Evolutionary conservation across 2,797 vertebrate genomes (phyloP).

Genomic region (Hydrocynus forskahlii): DNA sequence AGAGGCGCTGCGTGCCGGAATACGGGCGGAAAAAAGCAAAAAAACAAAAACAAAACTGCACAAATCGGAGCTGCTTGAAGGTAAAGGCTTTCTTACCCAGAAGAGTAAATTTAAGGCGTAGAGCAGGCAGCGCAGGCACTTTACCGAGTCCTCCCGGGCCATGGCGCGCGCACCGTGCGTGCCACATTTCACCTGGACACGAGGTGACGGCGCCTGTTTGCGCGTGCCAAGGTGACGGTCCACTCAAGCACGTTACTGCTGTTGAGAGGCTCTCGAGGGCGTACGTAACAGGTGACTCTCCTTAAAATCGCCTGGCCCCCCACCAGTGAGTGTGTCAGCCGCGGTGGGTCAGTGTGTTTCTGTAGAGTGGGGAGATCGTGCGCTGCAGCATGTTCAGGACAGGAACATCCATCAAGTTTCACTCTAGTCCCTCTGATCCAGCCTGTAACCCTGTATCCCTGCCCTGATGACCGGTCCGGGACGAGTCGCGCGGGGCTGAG

Average conservation of each 20-base stretch:
- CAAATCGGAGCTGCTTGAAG: neutral
- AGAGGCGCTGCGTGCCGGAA: neutral
- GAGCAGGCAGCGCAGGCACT: conserved; percentile 92
- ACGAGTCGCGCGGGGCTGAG: neutral
- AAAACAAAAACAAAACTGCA: neutral
- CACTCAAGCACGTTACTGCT: conserved; percentile 51
- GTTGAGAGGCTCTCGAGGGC: conserved; percentile 59
- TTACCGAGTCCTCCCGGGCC: conserved; percentile 96
- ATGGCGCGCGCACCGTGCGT: conserved; percentile 76
- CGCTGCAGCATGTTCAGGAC: neutral
- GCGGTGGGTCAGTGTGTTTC: neutral
- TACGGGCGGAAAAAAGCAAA: conserved; percentile 6
- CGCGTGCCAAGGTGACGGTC: neutral
- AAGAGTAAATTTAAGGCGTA: conserved; percentile 95
- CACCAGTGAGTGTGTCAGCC: too few relatives aligned
- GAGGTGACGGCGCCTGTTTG: neutral
- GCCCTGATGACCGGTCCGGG: neutral
- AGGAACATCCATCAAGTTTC: too few relatives aligned
- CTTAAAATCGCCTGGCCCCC: too few relatives aligned
- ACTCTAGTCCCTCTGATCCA: neutral
- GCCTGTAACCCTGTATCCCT: too few relatives aligned
- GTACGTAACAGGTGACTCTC: conserved; percentile 68
- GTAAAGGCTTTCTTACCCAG: conserved; percentile 91
- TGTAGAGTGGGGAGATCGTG: neutral
- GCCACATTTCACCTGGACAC: conserved; percentile 36